These are phyloP conservation scores for Chalcosyrphus nemorum DNA, from an alignment of 2,888 invertebrate species.

Conservation along the genomic window DNA sequence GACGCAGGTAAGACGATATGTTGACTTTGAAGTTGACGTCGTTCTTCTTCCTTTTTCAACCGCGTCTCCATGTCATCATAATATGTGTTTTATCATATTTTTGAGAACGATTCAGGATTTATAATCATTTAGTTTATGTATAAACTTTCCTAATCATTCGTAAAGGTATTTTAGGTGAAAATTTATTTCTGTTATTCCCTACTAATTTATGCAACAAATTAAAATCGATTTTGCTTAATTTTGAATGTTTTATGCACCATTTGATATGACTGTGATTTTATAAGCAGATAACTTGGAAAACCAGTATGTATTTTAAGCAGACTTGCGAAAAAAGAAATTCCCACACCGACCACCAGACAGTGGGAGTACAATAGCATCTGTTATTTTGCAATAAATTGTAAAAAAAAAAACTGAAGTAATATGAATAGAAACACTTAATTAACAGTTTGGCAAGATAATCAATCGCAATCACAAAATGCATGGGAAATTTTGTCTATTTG, in stretches of 20 bases:
- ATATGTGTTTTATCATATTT: too few species aligned
- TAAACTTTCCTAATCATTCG: neutral
- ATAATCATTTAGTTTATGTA: too few species aligned
- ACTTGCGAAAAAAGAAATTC: slow-evolving; percentile 14
- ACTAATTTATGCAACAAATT: slow-evolving; percentile 14
- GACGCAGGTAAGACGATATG: too few species aligned
- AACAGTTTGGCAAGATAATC: slow-evolving; percentile 37
- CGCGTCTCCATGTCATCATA: too few species aligned
- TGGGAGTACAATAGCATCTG: slow-evolving; percentile 21
- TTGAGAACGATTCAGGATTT: too few species aligned
- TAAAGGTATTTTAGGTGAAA: neutral
- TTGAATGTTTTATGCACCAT: neutral
- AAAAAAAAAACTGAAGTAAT: neutral
- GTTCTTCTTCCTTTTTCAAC: too few species aligned
- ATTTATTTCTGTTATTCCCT: neutral
- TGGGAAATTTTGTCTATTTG: slow-evolving; percentile 20
- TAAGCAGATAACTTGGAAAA: slow-evolving; percentile 18
- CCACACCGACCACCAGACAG: slow-evolving; percentile 39
- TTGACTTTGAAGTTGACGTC: too few species aligned
- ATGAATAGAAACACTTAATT: slow-evolving; percentile 25
- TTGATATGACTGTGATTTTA: neutral
- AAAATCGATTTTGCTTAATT: neutral
- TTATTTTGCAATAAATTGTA: slow-evolving; percentile 44
- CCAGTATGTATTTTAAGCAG: neutral
- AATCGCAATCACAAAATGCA: slow-evolving; percentile 32